Percentiles rank a stretch among this genome's conserved stretches.
Conservation (phyloP, 2,797 vertebrate species). For the Masticophis lateralis region DNA sequence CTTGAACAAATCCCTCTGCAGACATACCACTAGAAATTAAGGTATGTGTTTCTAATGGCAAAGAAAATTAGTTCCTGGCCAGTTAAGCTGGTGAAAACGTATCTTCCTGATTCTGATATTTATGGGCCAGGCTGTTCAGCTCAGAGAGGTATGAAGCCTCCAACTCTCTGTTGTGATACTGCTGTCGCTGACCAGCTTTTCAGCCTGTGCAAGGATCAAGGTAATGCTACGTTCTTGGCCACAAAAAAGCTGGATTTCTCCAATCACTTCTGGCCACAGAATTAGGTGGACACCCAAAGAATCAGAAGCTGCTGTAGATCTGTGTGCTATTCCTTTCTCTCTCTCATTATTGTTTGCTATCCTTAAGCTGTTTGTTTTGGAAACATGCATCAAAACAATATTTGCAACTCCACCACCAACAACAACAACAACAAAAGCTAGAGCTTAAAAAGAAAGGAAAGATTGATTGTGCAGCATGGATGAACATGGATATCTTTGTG, state of each 20-base stretch:
- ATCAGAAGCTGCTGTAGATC: constrained; percentile 31
- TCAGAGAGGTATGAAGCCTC: not conserved
- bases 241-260: not conserved
- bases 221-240: constrained; percentile 22
- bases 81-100: not conserved
- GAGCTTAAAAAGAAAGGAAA: not conserved
- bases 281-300: constrained; percentile 21
- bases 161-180: not conserved
- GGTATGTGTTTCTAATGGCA: not conserved
- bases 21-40: not conserved
- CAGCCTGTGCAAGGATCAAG: constrained; percentile 11
- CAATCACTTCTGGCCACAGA: constrained; percentile 13
- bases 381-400: constrained; percentile 13
- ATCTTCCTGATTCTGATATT: not conserved
- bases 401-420: not conserved
- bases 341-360: constrained; percentile 22
- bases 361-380: constrained; percentile 27
- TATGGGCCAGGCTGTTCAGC: not conserved
- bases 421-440: not conserved
- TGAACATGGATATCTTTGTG: not conserved
- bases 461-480: not conserved
- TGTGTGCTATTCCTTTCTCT: not conserved
- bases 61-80: not conserved
- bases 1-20: not conserved
- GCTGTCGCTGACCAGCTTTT: not conserved